Evolutionary conservation across 1,140 invertebrate species (phyloP).

Genomic region (Temnothorax longispinosus): DNA sequence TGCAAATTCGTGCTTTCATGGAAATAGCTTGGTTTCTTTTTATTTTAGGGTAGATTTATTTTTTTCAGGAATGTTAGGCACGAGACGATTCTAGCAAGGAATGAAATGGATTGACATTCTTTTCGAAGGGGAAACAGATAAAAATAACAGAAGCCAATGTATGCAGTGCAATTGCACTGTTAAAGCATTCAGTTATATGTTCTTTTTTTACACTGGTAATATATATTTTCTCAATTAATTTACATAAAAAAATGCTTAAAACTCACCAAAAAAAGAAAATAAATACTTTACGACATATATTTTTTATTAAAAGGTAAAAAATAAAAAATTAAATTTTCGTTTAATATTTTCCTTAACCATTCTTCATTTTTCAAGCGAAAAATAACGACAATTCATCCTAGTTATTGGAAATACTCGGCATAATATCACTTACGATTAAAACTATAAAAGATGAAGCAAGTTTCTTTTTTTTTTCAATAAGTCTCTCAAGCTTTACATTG

Average conservation of each 20-base stretch:
- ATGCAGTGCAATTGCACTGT: background rate
- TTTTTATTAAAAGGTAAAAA: background rate
- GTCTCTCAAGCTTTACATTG: background rate
- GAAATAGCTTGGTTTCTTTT: background rate
- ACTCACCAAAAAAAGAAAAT: background rate
- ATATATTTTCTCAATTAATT: background rate
- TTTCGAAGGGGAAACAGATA: background rate
- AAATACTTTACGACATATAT: background rate
- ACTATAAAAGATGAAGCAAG: background rate
- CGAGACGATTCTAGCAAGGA: background rate
- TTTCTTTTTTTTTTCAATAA: background rate
- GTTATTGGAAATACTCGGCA: background rate
- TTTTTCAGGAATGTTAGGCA: background rate
- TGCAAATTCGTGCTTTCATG: background rate
- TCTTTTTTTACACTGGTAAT: background rate
- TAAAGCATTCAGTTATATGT: background rate
- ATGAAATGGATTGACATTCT: background rate
- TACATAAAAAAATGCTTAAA: background rate
- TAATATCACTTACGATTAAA: constrained; percentile 2
- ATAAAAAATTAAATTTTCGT: background rate
- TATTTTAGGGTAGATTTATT: background rate
- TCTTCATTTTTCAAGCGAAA: background rate
- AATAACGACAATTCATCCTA: background rate
- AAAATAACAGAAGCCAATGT: background rate
- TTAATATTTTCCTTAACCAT: background rate